Evolutionary conservation across 2,797 vertebrate species (phyloP), one percentile per base, ranked within the genome.

Genomic region (Hydrolagus colliei): DNA sequence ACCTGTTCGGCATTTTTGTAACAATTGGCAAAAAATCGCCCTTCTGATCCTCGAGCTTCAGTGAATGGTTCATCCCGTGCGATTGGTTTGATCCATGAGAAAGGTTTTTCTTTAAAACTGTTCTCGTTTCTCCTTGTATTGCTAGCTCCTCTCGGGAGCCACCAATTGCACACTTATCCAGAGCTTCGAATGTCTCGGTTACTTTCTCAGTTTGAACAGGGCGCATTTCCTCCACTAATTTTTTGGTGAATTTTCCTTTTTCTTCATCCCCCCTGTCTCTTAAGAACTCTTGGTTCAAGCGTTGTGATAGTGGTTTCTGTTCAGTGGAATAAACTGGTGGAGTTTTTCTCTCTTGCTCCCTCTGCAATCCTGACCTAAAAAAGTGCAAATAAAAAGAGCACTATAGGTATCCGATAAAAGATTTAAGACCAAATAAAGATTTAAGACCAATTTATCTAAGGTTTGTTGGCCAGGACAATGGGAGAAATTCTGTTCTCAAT

Each of bases 41-140:
- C 89, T 95, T 94, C 76, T 95, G 94, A 72, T 98, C 97, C 74
- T 98, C 98, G 86, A 95, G 89, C 89, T 98, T 98, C 1, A 96
- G 89, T 16, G 94, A 94, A 86, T 96, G 96, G 88, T 92, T 95
- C 84, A 97, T 96, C 71, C 96, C 96, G 88, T 96, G 96, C n/a
- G 97, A 98, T 52, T 52, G 41, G 88, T 92, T 95, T 85, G 97
- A 97, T 68, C 96, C 96, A 89, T 96, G 96, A n/a, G 97, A 98
- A 87, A 97, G 91, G 86, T 93, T 98, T 90, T 94, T 96, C 89
- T 97, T 96, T 9, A 97, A 91, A 62, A 94, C 93, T 86, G 96
- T 92, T 85, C 96, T 95, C 85, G 93, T 91, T 76, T 95, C 94
- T 18, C 92, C 89, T 88, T 89, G 75, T 86, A 93, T 87, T 90